These are phyloP conservation scores for Sitophilus oryzae DNA, from an alignment of 1,140 invertebrate species.

Conservation along the genomic window DNA sequence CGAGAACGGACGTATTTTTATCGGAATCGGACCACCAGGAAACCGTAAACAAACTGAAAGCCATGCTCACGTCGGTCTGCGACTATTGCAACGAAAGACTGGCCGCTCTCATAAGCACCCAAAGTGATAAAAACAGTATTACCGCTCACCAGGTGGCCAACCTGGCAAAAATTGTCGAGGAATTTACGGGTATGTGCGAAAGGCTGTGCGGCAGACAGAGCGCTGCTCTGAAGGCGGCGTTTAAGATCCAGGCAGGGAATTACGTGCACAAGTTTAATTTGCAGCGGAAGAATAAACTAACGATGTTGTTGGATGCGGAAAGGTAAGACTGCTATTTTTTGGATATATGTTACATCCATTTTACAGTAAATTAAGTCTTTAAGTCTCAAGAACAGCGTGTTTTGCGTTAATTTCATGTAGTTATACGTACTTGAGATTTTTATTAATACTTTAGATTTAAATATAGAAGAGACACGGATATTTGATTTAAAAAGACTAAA, in stretches of 20 bases:
- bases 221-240: conserved; percentile 71
- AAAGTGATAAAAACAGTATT: conserved; percentile 62
- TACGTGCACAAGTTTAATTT: conserved; percentile 90
- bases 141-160: conserved; percentile 72
- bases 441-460: no score
- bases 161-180: conserved; percentile 71
- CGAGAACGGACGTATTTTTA: conserved; percentile 57
- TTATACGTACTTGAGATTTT: no score
- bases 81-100: conserved; percentile 89
- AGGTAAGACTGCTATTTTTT: no score
- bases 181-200: conserved; percentile 71
- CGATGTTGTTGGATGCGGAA: conserved; percentile 80
- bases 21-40: conserved; percentile 61
- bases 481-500: no score
- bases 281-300: conserved; percentile 80
- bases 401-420: no score
- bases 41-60: conserved; percentile 63
- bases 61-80: conserved; percentile 72
- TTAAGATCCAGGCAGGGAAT: conserved; percentile 82
- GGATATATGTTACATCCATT: no score
- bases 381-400: no score
- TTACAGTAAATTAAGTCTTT: no score
- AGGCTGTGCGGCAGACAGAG: conserved; percentile 72
- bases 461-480: no score
- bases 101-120: conserved; percentile 75